Conservation (phyloP, 1,140 invertebrate species). For the Apocrypta bakeri region DNA sequence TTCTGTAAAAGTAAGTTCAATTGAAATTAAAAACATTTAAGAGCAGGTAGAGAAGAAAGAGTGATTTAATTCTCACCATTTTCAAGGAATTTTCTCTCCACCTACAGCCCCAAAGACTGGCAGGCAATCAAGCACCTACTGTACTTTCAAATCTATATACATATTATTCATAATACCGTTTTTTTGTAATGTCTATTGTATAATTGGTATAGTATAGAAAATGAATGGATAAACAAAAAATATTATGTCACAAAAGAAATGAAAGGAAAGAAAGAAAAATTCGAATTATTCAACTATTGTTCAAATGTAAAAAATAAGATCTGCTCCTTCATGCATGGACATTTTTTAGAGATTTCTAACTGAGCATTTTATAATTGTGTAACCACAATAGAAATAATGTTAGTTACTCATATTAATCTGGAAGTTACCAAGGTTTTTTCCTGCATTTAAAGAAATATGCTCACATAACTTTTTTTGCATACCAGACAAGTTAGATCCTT, state of each 20-base stretch:
- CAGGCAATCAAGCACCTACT: no score
- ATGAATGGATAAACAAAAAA: not conserved
- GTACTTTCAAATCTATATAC: no score
- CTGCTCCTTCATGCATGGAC: conserved; percentile 16
- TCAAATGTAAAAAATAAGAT: conserved; percentile 6
- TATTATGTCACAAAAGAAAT: not conserved
- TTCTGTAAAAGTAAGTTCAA: conserved; percentile 85
- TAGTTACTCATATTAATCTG: conserved; percentile 15
- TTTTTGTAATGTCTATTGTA: not conserved
- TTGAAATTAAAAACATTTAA: no score
- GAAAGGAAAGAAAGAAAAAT: conserved; percentile 8
- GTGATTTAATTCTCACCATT: no score
- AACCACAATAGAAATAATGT: conserved; percentile 16
- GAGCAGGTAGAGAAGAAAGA: no score
- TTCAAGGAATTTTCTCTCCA: no score
- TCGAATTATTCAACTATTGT: conserved; percentile 1
- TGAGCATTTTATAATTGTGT: not conserved
- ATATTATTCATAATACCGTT: not conserved
- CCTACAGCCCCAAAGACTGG: no score
- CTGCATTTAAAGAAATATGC: conserved; percentile 19
- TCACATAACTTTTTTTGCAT: conserved; percentile 20
- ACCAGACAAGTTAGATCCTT: not conserved
- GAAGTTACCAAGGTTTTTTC: conserved; percentile 28
- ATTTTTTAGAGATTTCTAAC: not conserved
- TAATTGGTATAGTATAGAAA: not conserved